Evolutionary conservation across 2,797 vertebrate genomes (phyloP).

Genomic region (Tauraco hartlaubi): DNA sequence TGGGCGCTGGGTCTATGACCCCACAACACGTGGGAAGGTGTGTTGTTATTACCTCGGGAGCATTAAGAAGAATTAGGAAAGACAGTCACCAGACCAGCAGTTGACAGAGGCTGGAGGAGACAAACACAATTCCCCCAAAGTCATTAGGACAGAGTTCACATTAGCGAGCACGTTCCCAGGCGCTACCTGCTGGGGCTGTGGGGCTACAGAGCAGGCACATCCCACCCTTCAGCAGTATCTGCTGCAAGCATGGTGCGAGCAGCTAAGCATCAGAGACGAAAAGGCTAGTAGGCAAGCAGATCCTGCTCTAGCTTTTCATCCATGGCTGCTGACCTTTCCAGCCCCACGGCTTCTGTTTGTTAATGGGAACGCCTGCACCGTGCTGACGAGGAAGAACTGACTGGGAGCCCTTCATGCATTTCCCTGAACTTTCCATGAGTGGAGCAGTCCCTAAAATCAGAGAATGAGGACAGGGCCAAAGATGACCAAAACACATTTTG

Average conservation of each 20-base stretch:
- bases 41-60: background rate
- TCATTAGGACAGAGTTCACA: background rate
- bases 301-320: background rate
- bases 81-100: background rate
- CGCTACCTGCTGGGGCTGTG: too few relatives aligned
- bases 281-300: background rate
- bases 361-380: background rate
- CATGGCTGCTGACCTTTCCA: background rate
- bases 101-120: background rate
- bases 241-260: background rate
- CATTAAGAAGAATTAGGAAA: background rate
- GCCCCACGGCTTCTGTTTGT: rapidly evolving
- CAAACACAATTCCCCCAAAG: background rate
- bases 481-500: background rate
- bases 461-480: background rate
- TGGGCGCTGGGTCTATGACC: background rate
- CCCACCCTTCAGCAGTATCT: background rate
- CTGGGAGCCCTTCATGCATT: rapidly evolving
- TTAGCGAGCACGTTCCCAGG: background rate
- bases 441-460: background rate
- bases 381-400: rapidly evolving
- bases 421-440: background rate
- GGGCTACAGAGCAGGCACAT: background rate
- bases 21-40: background rate
- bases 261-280: background rate